Evolutionary conservation across 2,113 vertebrate genomes (phyloP), one percentile per base, ranked within the genome.

Genomic region (Corydoras sp.): DNA sequence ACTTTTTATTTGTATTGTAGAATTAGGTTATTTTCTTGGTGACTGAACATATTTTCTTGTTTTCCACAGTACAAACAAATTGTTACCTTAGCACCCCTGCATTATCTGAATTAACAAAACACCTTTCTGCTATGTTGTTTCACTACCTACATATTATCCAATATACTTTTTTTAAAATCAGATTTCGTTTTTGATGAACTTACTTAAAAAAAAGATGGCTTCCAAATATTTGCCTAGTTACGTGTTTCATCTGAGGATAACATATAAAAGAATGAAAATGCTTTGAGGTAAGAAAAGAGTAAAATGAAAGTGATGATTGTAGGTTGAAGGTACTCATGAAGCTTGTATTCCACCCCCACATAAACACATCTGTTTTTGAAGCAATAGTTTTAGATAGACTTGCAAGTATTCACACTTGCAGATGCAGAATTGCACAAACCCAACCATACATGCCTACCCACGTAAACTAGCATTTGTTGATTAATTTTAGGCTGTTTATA

Each of bases 251-350:
- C 54, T 51, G n/a, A 15, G 14, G 3, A 18, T 59, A 43, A 56
- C 12, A 49, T 68, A 58, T 74, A 66, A 74, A 68, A 68, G 51
- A 32, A 43, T 31, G n/a, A 72, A 63, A 67, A 76, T 55, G 48
- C 65, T 66, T 59, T 64, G 53, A 67, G 63, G 63, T 63, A 62
- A 73, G 10, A 76, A 64, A 14, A 32, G n/a, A 73, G 62, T 62
- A 12, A 79, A 32, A 49, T 55, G 24, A 79, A 58, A 70, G 71
- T 72, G 53, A 61, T 70, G 12, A 65, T 76, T 65, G 71, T 13
- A 66, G 68, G 69, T 75, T 77, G 51, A 72, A 77, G 69, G 75
- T 69, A 31, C 66, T 72, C 5, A 43, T 24, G 18, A 30, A 67
- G 10, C 62, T 61, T 62, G 18, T 35, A 62, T 29, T 60, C 73